Base-by-base conservation (phyloP, 2,797 vertebrate genomes). In the Poecilia wingei region DNA sequence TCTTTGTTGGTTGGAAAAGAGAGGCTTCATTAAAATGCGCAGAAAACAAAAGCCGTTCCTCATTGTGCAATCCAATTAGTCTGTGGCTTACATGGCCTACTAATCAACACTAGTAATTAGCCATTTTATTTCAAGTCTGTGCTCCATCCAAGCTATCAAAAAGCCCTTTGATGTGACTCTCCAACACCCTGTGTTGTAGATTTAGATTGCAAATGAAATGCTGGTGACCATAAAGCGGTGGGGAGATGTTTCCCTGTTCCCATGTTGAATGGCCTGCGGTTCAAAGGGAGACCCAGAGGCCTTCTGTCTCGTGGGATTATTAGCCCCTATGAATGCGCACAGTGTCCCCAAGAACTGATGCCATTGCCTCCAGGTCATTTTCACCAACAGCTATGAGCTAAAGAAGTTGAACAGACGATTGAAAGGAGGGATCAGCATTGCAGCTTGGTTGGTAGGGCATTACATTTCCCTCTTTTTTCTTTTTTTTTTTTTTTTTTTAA, bases 161-260 rank as follows among this genome's bases (percentile, higher is more conserved):
- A 81, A 88, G 80, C 82, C 73, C 87, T 95, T 94, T 94, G 92
- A 93, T 93, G 93, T 88, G 84, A 83, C 76, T 86, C 84, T 82
- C 69, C 39, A 85, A 84, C 84, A 85, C 83, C 78, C 84, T 79
- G 87, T 91, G 87, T 87, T 90, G 90, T 86, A 90, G 79, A 92
- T 92, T 94, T 87, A 90, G 88, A 90, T 89, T 89, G 88, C 87
- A 92, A 91, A 93, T 94, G 88, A 92, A 90, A 94, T 83, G 68
- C 82, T 84, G 86, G 86, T 88, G 85, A 88, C 85, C 84, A 83
- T 76, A 89, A 82, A 83, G 73, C 73, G 82, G 77, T 84, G 81
- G 82, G 77, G 83, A 87, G 83, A 89, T 77, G 76, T 88, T 85
- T 85, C 75, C 68, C 66, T 84, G 74, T 84, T 89, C 69, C 77